These are phyloP conservation scores for Eupithecia abbreviata DNA, from an alignment of 2,888 invertebrate species.

Conservation along the genomic window DNA sequence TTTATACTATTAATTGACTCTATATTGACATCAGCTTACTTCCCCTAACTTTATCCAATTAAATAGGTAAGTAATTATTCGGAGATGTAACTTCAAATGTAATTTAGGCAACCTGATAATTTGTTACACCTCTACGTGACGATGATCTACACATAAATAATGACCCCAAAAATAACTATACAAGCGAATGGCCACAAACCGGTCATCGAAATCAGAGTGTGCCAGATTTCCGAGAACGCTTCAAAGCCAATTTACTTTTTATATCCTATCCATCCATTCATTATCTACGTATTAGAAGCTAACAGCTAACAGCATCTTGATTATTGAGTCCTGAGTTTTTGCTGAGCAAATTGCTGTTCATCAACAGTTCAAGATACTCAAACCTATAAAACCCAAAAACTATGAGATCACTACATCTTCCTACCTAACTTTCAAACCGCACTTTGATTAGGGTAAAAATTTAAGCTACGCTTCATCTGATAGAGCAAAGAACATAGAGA, in stretches of 20 bases:
- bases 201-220: conserved; percentile 57
- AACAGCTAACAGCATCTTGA: conserved; percentile 39
- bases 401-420: conserved; percentile 5
- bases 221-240: conserved; percentile 57
- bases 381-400: background rate
- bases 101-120: background rate
- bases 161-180: conserved; percentile 11
- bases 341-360: conserved; percentile 24
- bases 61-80: background rate
- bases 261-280: conserved; percentile 53
- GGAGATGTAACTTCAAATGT: background rate
- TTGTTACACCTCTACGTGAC: background rate
- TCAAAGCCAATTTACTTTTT: conserved; percentile 64
- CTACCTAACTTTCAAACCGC: background rate
- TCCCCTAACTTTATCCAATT: background rate
- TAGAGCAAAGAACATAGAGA: background rate
- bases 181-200: conserved; percentile 54
- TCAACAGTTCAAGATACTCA: background rate
- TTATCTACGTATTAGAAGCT: conserved; percentile 50
- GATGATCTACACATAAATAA: background rate
- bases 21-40: background rate
- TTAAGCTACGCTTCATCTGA: background rate
- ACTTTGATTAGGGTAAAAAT: background rate
- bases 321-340: conserved; percentile 37
- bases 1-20: background rate